A percentile compares a stretch with the other conserved stretches of the same genome.
Conservation (phyloP, 1,140 invertebrate species). For the Lethocerus indicus region DNA sequence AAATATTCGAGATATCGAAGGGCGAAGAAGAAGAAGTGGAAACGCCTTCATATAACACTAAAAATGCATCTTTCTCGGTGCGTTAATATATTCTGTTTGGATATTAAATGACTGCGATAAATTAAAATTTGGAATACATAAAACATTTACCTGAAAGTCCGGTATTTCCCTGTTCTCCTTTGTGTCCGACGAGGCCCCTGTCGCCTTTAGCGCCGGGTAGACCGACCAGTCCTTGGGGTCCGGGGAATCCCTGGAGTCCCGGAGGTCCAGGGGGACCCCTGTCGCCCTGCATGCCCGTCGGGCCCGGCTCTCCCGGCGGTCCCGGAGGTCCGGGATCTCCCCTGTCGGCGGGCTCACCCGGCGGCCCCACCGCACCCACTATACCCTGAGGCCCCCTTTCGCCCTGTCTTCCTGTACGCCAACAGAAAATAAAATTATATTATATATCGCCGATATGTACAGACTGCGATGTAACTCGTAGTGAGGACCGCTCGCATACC, state of each 20-base stretch:
- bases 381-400: conserved; percentile 49
- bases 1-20: too few species aligned
- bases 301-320: conserved; percentile 50
- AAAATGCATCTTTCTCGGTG: too few species aligned
- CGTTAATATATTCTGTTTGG: too few species aligned
- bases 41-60: too few species aligned
- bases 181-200: conserved; percentile 42
- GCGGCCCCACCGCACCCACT: conserved; percentile 47
- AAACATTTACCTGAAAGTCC: conserved; percentile 38
- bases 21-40: too few species aligned
- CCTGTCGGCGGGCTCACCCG: conserved; percentile 53
- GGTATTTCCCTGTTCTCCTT: conserved; percentile 52
- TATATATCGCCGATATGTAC: too few species aligned
- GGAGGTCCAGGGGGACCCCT: conserved; percentile 36
- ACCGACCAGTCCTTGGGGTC: conserved; percentile 39
- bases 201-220: conserved; percentile 53
- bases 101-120: too few species aligned
- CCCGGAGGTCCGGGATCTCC: conserved; percentile 58
- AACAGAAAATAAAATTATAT: too few species aligned
- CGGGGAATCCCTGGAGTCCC: conserved; percentile 51
- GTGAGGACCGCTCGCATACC: too few species aligned
- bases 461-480: too few species aligned
- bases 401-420: conserved; percentile 37
- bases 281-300: conserved; percentile 47
- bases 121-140: too few species aligned